Conservation (phyloP, 92 coral and sea anemone species). For the Galaxea fascicularis region DNA sequence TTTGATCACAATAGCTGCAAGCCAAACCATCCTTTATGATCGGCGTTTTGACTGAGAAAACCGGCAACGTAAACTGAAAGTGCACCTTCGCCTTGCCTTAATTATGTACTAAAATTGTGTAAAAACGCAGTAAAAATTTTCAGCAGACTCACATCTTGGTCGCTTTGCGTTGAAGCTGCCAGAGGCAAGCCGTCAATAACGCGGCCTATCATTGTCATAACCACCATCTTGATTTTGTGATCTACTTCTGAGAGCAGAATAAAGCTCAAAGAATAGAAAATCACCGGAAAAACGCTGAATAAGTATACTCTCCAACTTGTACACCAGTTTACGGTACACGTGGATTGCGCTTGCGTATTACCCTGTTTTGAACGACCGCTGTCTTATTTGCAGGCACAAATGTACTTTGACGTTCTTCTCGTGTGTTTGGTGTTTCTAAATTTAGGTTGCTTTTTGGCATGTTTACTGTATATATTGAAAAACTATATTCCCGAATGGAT, state of each 20-base stretch:
- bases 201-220: conserved; percentile 99
- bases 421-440: conserved; percentile 68
- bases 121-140: too few relatives aligned
- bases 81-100: too few relatives aligned
- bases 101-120: too few relatives aligned
- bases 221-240: conserved; percentile 74
- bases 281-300: not conserved
- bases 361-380: conserved; percentile 52
- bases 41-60: too few relatives aligned
- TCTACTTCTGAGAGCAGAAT: not conserved
- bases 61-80: too few relatives aligned
- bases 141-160: conserved; percentile 90
- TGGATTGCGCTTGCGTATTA: conserved; percentile 96
- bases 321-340: conserved; percentile 82
- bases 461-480: conserved; percentile 52
- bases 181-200: conserved; percentile 94
- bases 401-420: conserved; percentile 68
- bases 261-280: conserved; percentile 3
- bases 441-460: conserved; percentile 60
- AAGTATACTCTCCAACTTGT: conserved; percentile 18
- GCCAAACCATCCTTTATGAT: too few relatives aligned
- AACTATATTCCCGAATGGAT: conserved; percentile 70
- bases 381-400: conserved; percentile 4
- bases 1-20: too few relatives aligned
- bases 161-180: conserved; percentile 98